Evolutionary conservation across 2,113 vertebrate genomes (phyloP).

Genomic region (Erythrocebus patas): DNA sequence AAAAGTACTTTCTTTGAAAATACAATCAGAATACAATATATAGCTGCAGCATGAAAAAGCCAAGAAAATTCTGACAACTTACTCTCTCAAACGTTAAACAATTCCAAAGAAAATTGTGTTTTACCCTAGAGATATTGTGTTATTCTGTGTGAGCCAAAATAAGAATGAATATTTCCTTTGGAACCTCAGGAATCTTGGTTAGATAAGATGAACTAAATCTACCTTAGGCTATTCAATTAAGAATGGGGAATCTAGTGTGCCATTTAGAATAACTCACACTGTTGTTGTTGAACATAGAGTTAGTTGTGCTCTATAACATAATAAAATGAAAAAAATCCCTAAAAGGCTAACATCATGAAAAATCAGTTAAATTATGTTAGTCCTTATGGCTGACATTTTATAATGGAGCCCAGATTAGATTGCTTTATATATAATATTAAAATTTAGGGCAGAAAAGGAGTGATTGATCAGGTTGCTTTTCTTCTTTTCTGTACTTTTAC

Average conservation of each 20-base stretch:
- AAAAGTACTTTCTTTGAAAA: neutral
- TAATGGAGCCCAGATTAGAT: neutral
- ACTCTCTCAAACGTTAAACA: neutral
- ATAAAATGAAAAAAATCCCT: neutral
- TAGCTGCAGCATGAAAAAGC: neutral
- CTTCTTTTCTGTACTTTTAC: neutral
- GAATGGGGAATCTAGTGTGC: neutral
- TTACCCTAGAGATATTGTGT: neutral
- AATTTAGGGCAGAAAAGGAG: neutral
- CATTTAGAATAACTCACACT: neutral
- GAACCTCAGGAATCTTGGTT: neutral
- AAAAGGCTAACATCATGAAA: neutral
- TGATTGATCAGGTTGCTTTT: neutral
- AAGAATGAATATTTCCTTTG: neutral
- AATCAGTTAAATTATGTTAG: neutral
- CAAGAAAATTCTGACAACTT: conserved; percentile 19
- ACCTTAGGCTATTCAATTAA: neutral
- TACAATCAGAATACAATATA: neutral
- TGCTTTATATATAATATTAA: neutral
- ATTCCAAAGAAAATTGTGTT: neutral
- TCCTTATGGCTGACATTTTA: neutral
- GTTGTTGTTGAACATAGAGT: neutral
- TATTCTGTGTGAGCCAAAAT: neutral
- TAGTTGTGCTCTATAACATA: neutral
- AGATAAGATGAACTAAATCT: neutral